A percentile compares a stretch with the other conserved stretches of the same genome.
Conservation (phyloP, 2,113 vertebrate genomes). For the Odobenus rosmarus region DNA sequence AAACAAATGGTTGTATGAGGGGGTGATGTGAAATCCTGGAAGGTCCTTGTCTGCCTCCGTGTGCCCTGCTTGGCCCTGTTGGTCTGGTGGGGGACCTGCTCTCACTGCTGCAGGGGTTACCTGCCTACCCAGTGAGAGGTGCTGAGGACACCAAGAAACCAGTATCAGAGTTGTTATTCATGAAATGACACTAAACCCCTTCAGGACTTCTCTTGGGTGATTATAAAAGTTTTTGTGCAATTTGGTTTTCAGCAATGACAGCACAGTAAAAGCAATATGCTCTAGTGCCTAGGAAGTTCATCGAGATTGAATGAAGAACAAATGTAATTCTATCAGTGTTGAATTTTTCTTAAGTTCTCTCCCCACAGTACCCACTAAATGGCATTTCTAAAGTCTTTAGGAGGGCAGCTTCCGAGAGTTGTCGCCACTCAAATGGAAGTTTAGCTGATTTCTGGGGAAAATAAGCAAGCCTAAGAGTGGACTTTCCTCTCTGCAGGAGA, state of each 20-base stretch:
- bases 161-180: not conserved
- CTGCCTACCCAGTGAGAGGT: not conserved
- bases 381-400: slow-evolving; percentile 60
- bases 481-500: not conserved
- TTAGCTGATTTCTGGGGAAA: slow-evolving; percentile 56
- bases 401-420: slow-evolving; percentile 2
- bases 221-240: slow-evolving; percentile 49
- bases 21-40: not conserved
- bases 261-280: slow-evolving; percentile 64
- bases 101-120: rapidly evolving
- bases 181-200: not conserved
- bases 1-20: not conserved
- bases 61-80: not conserved
- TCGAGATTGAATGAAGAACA: slow-evolving; percentile 65
- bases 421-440: not conserved
- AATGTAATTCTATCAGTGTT: slow-evolving; percentile 53
- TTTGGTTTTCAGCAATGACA: slow-evolving; percentile 72
- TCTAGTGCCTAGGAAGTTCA: slow-evolving; percentile 62
- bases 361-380: slow-evolving; percentile 52
- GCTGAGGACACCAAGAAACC: not conserved
- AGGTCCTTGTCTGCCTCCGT: not conserved
- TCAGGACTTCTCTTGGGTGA: slow-evolving; percentile 49
- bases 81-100: not conserved
- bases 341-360: slow-evolving; percentile 59
- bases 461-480: slow-evolving; percentile 12